Evolutionary conservation across 1,140 invertebrate species (phyloP).

Genomic region (Trissolcus basalis): DNA sequence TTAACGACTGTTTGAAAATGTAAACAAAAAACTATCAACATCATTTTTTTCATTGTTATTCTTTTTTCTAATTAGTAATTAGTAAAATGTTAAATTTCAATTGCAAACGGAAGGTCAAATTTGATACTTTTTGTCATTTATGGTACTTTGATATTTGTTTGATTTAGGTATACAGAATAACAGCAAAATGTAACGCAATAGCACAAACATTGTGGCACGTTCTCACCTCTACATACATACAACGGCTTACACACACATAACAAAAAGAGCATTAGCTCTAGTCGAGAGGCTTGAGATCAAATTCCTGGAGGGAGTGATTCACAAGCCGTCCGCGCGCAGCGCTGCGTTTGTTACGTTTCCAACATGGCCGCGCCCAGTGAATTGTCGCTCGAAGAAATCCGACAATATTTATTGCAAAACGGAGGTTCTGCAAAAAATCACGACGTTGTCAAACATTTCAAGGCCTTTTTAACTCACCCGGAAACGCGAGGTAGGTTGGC

Average conservation of each 20-base stretch:
- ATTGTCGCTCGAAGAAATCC: constrained; percentile 88
- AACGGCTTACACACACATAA: neutral
- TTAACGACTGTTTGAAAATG: too few relatives aligned
- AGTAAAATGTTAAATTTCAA: too few relatives aligned
- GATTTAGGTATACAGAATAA: too few relatives aligned
- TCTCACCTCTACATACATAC: neutral
- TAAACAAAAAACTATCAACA: too few relatives aligned
- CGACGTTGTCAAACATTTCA: constrained; percentile 92
- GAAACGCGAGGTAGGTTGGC: constrained; percentile 82
- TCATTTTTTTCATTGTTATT: too few relatives aligned
- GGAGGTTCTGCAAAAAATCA: constrained; percentile 91
- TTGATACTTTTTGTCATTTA: too few relatives aligned
- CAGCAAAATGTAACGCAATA: too few relatives aligned
- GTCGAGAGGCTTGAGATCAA: neutral
- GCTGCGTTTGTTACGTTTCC: constrained; percentile 47
- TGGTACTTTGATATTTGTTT: too few relatives aligned
- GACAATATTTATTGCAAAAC: constrained; percentile 87
- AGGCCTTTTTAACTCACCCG: constrained; percentile 87
- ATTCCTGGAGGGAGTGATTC: neutral
- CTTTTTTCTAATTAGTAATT: too few relatives aligned
- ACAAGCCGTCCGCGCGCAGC: constrained; percentile 32
- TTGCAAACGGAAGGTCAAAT: too few relatives aligned
- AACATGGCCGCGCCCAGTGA: constrained; percentile 83
- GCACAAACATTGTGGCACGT: too few relatives aligned
- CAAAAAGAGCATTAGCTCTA: neutral